Conservation (phyloP, 2,797 vertebrate genomes). For the Cynopterus sphinx region DNA sequence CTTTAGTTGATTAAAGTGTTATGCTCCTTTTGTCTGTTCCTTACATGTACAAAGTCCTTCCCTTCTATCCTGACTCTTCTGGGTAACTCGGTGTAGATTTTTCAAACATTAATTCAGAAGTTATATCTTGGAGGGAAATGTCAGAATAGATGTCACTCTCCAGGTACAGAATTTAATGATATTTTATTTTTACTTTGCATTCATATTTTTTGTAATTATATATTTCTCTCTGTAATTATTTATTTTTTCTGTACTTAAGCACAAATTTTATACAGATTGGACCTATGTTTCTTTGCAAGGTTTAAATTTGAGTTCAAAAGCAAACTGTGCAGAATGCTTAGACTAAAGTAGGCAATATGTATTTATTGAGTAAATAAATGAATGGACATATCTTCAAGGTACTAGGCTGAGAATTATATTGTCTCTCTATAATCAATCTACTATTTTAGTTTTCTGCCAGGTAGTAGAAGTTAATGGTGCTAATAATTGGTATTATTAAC, state of each 20-base stretch:
- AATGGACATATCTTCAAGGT: background rate
- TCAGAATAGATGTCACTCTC: background rate
- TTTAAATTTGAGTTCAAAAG: background rate
- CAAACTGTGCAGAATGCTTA: background rate
- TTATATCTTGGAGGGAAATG: background rate
- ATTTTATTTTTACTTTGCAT: background rate
- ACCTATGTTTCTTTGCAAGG: background rate
- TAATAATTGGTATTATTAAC: background rate
- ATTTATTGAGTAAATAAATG: background rate
- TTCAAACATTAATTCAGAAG: background rate
- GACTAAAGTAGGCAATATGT: background rate
- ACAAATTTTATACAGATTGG: background rate
- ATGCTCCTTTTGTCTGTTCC: background rate
- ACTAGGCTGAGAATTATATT: background rate
- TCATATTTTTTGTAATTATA: background rate
- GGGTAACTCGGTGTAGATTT: background rate
- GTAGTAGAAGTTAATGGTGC: background rate
- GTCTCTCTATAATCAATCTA: background rate
- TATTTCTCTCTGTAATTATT: background rate
- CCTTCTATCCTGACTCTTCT: background rate
- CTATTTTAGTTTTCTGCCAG: background rate
- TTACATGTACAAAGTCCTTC: background rate
- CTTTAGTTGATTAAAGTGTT: background rate
- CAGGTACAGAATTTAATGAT: background rate
- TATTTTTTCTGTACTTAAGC: background rate